A percentile compares a stretch with the other conserved stretches of the same genome.
phyloP scores from a whole-genome alignment of 2,888 invertebrate species.

The Miltochrista miniata region DNA sequence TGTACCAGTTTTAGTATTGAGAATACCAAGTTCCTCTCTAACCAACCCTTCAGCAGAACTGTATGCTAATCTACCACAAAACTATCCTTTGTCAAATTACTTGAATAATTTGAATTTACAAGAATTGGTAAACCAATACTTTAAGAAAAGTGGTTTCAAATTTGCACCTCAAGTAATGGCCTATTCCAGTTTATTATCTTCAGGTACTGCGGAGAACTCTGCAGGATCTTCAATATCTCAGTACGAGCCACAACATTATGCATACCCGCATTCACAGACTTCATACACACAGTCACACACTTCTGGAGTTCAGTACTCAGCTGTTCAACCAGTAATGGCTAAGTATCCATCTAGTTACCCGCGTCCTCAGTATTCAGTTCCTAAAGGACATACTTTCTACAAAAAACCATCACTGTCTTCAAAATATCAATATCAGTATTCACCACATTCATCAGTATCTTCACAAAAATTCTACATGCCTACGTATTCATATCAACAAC shows the following conservation, averaged over 20 bases:
- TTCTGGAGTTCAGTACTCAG: conserved; percentile 76
- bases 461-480: conserved; percentile 55
- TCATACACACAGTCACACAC: conserved; percentile 71
- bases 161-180: conserved; percentile 69
- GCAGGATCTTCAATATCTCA: conserved; percentile 32
- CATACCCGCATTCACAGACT: conserved; percentile 67
- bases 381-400: conserved; percentile 58
- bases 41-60: conserved; percentile 78
- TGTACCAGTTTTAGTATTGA: conserved; percentile 83
- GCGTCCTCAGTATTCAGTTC: conserved; percentile 54
- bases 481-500: conserved; percentile 56
- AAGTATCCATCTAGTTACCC: conserved; percentile 66
- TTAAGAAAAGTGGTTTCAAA: conserved; percentile 71
- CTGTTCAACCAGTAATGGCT: conserved; percentile 78
- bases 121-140: conserved; percentile 79
- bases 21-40: conserved; percentile 83
- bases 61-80: conserved; percentile 82
- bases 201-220: conserved; percentile 38
- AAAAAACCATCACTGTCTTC: conserved; percentile 59
- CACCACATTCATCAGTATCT: conserved; percentile 49
- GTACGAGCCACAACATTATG: conserved; percentile 64
- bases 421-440: conserved; percentile 63
- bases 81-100: conserved; percentile 79
- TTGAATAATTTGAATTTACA: conserved; percentile 83
- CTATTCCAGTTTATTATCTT: conserved; percentile 51